These are phyloP conservation scores for Oreochromis niloticus DNA, from an alignment of 2,113 vertebrate genomes.

Conservation along the genomic window DNA sequence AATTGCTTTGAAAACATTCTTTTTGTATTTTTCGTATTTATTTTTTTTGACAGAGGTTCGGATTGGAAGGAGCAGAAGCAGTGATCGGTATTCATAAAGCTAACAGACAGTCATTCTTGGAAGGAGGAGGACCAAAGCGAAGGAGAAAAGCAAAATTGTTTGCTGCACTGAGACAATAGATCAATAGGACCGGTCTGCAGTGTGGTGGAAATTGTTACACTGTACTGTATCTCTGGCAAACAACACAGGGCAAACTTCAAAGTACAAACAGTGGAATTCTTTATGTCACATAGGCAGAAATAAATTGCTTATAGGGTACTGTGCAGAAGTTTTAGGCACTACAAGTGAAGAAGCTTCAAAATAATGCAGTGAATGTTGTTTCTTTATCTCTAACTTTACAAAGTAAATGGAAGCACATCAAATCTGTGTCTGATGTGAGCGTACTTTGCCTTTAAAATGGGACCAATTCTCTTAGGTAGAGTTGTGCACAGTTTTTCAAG, in stretches of 20 bases:
- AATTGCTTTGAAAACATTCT: not conserved
- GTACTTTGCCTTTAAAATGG: not conserved
- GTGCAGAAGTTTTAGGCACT: not conserved
- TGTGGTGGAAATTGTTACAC: not conserved
- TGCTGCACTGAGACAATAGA: slow-evolving; percentile 28
- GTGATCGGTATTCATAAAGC: slow-evolving; percentile 32
- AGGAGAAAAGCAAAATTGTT: slow-evolving; percentile 19
- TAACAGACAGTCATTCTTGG: not conserved
- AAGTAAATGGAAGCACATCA: not conserved
- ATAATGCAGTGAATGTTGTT: not conserved
- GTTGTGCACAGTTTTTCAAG: not conserved
- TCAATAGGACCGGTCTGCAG: slow-evolving; percentile 31
- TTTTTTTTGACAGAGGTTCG: not conserved
- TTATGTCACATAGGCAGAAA: not conserved
- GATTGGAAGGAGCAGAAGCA: not conserved
- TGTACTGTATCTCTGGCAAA: not conserved
- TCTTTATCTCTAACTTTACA: not conserved
- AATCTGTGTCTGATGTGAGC: not conserved
- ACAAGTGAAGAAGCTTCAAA: not conserved
- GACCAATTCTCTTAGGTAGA: not conserved
- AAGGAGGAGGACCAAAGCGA: not conserved
- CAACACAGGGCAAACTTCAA: slow-evolving; percentile 6
- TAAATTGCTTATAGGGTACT: not conserved
- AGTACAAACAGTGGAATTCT: not conserved
- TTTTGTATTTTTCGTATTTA: not conserved